Evolutionary conservation across 2,113 vertebrate species (phyloP), one percentile per base, ranked within the genome.

Genomic region (Rafetus swinhoei): DNA sequence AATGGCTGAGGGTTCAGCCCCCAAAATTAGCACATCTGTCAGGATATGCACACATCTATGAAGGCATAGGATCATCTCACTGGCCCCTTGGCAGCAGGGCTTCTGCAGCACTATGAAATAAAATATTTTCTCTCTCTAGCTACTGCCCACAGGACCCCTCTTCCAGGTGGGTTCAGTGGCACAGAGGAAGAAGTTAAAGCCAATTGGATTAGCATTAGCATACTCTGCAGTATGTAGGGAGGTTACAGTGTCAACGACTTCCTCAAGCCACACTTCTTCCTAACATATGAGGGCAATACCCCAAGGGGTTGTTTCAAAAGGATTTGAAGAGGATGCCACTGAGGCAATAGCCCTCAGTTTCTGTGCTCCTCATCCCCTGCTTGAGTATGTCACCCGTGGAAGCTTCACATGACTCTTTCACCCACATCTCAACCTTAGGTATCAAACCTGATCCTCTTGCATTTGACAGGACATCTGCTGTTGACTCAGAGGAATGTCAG

Each of bases 391-490:
- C 83, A 77, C 65, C 85, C 21, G 7, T 1, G 7, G 22, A 88
- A 84, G 32, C 16, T n/a, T 56, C 62, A 52, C 0, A 52, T 0
- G 35, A 82, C 3, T 16, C n/a, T 21, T 25, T 39, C 57, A 29
- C 29, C 62, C 82, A n/a, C 32, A 19, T 89, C 83, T 39, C 77
- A 83, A 21, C 22, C 21, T 77, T 4, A 27, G 12, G 14, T 77
- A 69, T 8, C 3, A 25, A 24, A 25, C 24, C 13, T 77, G 39
- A 50, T 50, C 74, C 74, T 50, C 18, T 72, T 72, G n/a, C 13
- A 77, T 7, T 13, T 8, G 18, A 77, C 22, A 50, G 39, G 19
- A 24, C 13, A 7, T 45, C 74, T 50, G 39, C 39, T 55, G n/a
- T 24, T 5, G n/a, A 50, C 82, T 82, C 32, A 9, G 3, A 5